These are phyloP conservation scores for Archips xylosteana DNA, from an alignment of 2,888 invertebrate genomes.

Conservation along the genomic window DNA sequence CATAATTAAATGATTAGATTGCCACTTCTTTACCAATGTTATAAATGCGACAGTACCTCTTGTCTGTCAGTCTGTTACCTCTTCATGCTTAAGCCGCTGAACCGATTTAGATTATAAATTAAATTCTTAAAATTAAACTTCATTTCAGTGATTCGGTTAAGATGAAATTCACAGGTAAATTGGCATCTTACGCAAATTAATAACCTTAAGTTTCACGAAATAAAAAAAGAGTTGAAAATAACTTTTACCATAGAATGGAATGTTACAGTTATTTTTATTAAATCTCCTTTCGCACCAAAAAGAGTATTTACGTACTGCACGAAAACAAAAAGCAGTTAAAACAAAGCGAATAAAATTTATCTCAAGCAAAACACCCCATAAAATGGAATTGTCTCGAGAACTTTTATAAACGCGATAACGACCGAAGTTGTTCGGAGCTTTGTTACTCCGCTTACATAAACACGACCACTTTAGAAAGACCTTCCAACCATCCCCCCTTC, in stretches of 20 bases:
- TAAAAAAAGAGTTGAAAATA: not conserved
- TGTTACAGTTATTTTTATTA: not conserved
- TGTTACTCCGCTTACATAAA: conserved; percentile 81
- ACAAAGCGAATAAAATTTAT: conserved; percentile 82
- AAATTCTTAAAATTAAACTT: no score
- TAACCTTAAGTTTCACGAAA: no score
- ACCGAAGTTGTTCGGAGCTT: conserved; percentile 81
- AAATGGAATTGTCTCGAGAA: conserved; percentile 82
- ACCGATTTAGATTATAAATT: no score
- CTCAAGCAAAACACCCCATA: conserved; percentile 84
- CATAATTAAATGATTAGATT: no score
- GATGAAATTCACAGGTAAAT: no score
- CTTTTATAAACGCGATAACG: conserved; percentile 85
- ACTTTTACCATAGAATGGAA: not conserved
- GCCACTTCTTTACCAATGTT: no score
- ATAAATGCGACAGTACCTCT: no score
- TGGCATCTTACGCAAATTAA: no score
- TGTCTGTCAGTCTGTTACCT: no score
- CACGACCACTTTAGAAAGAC: conserved; percentile 60
- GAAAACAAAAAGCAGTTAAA: conserved; percentile 68
- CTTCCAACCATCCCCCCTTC: conserved; percentile 50
- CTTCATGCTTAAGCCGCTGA: no score
- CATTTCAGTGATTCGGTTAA: no score
- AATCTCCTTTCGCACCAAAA: conserved; percentile 6
- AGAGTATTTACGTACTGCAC: conserved; percentile 48